Percentiles rank a stretch among this genome's conserved stretches.
phyloP scores from a whole-genome alignment of 2,888 invertebrate species.

The Plebejus argus region DNA sequence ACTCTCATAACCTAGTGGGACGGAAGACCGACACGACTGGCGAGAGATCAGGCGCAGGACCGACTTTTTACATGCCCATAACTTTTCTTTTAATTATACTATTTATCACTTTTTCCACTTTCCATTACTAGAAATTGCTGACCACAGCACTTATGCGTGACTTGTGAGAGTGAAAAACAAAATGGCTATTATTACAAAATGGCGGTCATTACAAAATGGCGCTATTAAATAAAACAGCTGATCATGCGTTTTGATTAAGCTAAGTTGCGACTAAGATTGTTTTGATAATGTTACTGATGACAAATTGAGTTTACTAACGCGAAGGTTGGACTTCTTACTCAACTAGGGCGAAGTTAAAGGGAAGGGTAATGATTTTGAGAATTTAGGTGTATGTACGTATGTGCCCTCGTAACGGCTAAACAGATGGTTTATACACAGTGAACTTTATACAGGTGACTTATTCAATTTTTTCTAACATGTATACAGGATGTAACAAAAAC shows the following conservation, averaged over 20 bases:
- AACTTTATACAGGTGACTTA: no score
- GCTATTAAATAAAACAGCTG: not conserved
- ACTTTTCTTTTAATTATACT: not conserved
- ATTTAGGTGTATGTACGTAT: no score
- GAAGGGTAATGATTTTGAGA: no score
- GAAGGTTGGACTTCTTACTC: not conserved
- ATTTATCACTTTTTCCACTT: slow-evolving; percentile 5
- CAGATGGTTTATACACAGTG: no score
- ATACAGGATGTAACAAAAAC: no score
- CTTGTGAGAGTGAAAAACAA: slow-evolving; percentile 29
- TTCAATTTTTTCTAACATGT: no score
- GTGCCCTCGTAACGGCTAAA: no score
- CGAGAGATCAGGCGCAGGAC: no score
- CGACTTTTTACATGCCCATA: no score
- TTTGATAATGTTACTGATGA: not conserved
- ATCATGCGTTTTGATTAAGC: not conserved
- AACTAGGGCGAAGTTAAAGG: no score
- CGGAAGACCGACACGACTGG: no score
- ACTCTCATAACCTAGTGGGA: no score
- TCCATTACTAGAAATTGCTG: not conserved
- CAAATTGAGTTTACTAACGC: not conserved
- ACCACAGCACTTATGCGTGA: slow-evolving; percentile 21
- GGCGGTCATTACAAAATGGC: slow-evolving; percentile 3
- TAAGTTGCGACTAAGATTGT: not conserved
- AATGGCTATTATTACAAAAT: not conserved